phyloP scores from a whole-genome alignment of 1,140 invertebrate species.

The Popillia japonica region DNA sequence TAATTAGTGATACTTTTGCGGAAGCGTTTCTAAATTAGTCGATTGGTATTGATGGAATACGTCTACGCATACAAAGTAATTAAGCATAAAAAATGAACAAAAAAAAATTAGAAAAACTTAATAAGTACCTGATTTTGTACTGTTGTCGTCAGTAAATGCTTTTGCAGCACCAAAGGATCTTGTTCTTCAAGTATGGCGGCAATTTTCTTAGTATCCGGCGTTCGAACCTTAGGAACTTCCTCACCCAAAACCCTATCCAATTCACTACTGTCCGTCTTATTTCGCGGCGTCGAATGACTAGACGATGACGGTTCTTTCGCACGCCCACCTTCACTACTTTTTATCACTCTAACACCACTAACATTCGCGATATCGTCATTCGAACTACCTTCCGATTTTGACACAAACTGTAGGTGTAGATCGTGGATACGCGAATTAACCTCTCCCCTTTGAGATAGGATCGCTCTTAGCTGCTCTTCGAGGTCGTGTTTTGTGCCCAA shows the following conservation, averaged over 20 bases:
- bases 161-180: constrained; percentile 81
- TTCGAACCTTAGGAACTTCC: constrained; percentile 64
- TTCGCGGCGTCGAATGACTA: constrained; percentile 24
- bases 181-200: constrained; percentile 82
- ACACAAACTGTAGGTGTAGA: constrained; percentile 60
- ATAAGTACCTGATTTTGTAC: constrained; percentile 81
- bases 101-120: neutral
- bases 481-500: constrained; percentile 68
- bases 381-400: constrained; percentile 48
- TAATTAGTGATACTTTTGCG: neutral
- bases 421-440: constrained; percentile 62
- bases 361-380: neutral
- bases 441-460: constrained; percentile 64
- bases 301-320: constrained; percentile 2
- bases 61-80: neutral
- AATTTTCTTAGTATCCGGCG: constrained; percentile 74
- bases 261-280: constrained; percentile 43
- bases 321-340: constrained; percentile 1
- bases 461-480: constrained; percentile 69
- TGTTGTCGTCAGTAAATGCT: constrained; percentile 81
- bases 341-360: neutral
- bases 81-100: neutral
- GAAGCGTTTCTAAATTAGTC: neutral
- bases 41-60: neutral
- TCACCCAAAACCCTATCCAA: constrained; percentile 62